Evolutionary conservation across 1,140 invertebrate species (phyloP).

Genomic region (Saccostrea echinata): DNA sequence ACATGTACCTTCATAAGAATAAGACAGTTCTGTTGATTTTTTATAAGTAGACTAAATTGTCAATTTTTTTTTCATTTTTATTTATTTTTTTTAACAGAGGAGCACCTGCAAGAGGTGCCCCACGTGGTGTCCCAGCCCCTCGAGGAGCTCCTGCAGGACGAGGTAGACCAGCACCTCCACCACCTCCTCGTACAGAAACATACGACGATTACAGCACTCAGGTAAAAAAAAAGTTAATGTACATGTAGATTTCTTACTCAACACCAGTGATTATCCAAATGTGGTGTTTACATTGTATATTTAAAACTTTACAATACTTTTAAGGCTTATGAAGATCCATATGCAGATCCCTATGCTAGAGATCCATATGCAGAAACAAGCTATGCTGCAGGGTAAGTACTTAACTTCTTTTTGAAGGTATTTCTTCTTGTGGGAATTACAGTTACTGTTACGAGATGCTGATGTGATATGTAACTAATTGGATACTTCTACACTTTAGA

Average conservation of each 20-base stretch:
- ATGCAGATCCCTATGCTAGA: slow-evolving; percentile 57
- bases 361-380: slow-evolving; percentile 52
- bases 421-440: neutral
- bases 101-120: slow-evolving; percentile 45
- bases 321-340: slow-evolving; percentile 55
- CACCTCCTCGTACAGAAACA: neutral
- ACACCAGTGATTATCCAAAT: neutral
- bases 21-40: no score
- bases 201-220: slow-evolving; percentile 45
- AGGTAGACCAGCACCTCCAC: slow-evolving; percentile 45
- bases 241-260: neutral
- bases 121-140: slow-evolving; percentile 44
- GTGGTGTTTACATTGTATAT: neutral
- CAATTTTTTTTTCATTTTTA: no score
- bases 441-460: neutral
- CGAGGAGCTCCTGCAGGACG: slow-evolving; percentile 46
- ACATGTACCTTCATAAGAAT: no score
- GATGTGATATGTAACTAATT: neutral
- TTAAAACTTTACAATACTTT: neutral
- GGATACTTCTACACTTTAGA: slow-evolving; percentile 34
- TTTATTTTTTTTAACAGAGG: slow-evolving; percentile 46
- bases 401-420: neutral
- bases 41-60: neutral
- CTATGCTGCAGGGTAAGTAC: slow-evolving; percentile 49
- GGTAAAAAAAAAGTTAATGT: neutral